Evolutionary conservation across 1,140 invertebrate species (phyloP).

Genomic region (Carposina sasakii): DNA sequence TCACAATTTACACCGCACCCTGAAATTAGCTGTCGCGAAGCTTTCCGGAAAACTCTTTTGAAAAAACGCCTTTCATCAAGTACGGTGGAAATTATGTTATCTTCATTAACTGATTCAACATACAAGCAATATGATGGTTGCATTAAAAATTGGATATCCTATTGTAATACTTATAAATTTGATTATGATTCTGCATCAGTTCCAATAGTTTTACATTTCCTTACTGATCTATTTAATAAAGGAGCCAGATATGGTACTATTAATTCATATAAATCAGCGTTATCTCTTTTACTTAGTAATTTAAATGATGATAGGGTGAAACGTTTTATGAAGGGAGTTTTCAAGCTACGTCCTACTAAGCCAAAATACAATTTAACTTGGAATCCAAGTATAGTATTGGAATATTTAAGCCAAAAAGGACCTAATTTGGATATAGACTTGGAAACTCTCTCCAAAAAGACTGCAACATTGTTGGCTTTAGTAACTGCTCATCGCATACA

Average conservation of each 20-base stretch:
- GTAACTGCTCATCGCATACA: no score
- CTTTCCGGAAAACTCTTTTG: slow-evolving; percentile 15
- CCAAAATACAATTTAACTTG: slow-evolving; percentile 30
- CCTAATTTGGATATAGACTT: slow-evolving; percentile 8
- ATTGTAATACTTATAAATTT: not conserved
- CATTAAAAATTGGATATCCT: not conserved
- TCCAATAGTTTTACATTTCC: slow-evolving; percentile 4
- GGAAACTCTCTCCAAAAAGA: slow-evolving; percentile 16
- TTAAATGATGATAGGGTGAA: slow-evolving; percentile 20
- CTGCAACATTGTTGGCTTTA: slow-evolving; percentile 13
- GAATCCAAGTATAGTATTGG: slow-evolving; percentile 25
- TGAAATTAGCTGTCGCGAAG: slow-evolving; percentile 14
- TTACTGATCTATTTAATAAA: slow-evolving; percentile 10
- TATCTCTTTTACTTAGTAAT: slow-evolving; percentile 11
- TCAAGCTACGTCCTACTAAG: slow-evolving; percentile 16
- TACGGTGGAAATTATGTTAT: slow-evolving; percentile 1
- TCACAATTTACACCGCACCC: slow-evolving; percentile 12
- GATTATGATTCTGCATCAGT: not conserved
- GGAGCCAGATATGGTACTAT: slow-evolving; percentile 11
- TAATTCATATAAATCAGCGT: slow-evolving; percentile 21
- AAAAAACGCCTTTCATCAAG: slow-evolving; percentile 2
- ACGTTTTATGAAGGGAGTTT: slow-evolving; percentile 29
- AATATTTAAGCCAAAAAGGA: slow-evolving; percentile 9
- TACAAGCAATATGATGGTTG: not conserved
- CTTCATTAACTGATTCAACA: not conserved